Base-by-base conservation (phyloP, 2,888 invertebrate genomes). In the Tetranychus truncatus region DNA sequence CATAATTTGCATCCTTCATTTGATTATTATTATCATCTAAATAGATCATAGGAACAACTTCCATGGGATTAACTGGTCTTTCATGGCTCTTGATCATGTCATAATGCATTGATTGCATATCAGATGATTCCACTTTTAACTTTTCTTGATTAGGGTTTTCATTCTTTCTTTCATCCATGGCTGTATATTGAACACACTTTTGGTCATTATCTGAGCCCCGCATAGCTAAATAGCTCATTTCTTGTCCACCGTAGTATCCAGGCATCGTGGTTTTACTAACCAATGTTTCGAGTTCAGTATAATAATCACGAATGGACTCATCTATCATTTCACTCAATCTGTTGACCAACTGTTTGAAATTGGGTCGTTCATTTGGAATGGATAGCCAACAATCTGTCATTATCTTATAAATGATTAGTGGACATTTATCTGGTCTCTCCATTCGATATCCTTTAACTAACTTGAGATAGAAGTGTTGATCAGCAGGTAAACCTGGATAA, bases 351-450 rank as follows among this genome's bases (percentile, higher is more conserved):
- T 88, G 87, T 3, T 87, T 85, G 82, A 95, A 95, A n/a, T 89
- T 84, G 0, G 94, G 94, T 74, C 95, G 84, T 21, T 87, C 83
- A 9, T 86, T 85, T 0, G 95, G 93, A 79, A 89, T 89, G 6
- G 87, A 86, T 75, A 88, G 85, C 95, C 95, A 95, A 82, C 95
- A 95, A 76, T 88, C 87, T 72, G 87, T 81, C 94, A 95, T 95
- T 75, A 94, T 87, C 69, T 88, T 85, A 81, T 89, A 89, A 73
- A 84, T 84, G 78, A 66, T 80, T 9, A 77, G 87, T 71, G 92
- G 91, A 1, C 93, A 89, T 81, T 88, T 91, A 66, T 88, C 85
- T 0, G 96, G 96, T 80, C 90, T 88, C 78, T 91, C 90, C 87
- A 97, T 89, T 77, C 96, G 87, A 81, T 92, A 91, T 78, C 95